A percentile compares a stretch with the other conserved stretches of the same genome.
Evolutionary conservation across 2,888 invertebrate species (phyloP).

Genomic region (Syrphus vitripennis): DNA sequence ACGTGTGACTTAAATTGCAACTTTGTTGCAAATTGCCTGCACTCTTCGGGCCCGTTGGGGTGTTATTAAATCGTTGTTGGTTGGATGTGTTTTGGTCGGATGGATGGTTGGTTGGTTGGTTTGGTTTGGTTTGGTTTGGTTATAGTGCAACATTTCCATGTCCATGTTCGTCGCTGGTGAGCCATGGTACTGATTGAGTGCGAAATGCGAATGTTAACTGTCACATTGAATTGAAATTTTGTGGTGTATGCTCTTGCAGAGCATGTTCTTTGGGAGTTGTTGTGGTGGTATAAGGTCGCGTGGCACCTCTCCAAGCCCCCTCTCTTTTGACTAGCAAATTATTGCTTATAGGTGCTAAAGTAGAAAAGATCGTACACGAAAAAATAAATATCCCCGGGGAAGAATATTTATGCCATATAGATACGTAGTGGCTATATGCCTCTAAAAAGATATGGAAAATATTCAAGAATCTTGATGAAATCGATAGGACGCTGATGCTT

Average conservation of each 20-base stretch:
- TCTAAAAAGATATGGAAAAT: no score
- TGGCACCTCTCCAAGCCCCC: not conserved
- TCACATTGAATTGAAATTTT: conserved; percentile 64
- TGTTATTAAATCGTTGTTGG: conserved; percentile 61
- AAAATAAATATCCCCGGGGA: not conserved
- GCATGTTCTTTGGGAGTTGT: conserved; percentile 1
- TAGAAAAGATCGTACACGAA: conserved; percentile 37
- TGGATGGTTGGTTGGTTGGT: conserved; percentile 37
- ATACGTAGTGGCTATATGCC: no score
- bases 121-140: no score
- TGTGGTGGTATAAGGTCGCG: conserved; percentile 53
- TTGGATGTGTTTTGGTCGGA: conserved; percentile 20
- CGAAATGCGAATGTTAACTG: conserved; percentile 67
- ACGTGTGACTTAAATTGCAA: conserved; percentile 59
- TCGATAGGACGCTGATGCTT: no score
- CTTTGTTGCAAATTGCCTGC: conserved; percentile 63
- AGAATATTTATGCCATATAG: not conserved
- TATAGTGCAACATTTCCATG: conserved; percentile 57
- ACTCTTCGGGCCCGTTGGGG: conserved; percentile 44
- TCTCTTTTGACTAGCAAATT: not conserved
- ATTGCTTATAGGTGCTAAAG: conserved; percentile 7
- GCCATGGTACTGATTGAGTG: conserved; percentile 58
- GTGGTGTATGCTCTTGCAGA: conserved; percentile 28
- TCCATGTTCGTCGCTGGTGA: conserved; percentile 40
- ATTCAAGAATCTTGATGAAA: no score